Percentiles rank a stretch among this genome's conserved stretches.
Conservation (phyloP, 2,113 vertebrate species). For the Dicerorhinus sumatrensis region DNA sequence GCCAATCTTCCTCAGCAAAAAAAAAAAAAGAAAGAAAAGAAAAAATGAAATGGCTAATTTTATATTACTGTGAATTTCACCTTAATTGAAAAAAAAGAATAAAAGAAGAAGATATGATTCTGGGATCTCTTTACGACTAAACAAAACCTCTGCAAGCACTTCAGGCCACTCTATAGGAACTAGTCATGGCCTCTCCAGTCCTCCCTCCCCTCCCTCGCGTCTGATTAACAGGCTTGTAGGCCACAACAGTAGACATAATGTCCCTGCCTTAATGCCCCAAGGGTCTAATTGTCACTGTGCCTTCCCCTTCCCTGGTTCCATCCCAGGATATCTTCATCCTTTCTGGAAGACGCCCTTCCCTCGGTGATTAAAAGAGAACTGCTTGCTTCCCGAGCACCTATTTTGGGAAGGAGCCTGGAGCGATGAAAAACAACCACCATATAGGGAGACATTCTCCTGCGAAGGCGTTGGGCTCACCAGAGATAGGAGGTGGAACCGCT, state of each 20-base stretch:
- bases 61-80: neutral
- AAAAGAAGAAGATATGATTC: neutral
- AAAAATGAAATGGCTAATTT: neutral
- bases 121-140: neutral
- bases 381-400: constrained; percentile 60
- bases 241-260: neutral
- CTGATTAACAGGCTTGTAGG: neutral
- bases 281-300: neutral
- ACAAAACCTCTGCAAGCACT: neutral
- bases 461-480: neutral
- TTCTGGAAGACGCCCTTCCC: constrained; percentile 66
- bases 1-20: too few relatives aligned
- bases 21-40: too few relatives aligned
- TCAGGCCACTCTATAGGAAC: neutral
- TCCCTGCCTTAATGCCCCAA: neutral
- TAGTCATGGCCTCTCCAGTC: neutral
- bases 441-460: neutral
- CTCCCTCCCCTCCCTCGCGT: fast-evolving
- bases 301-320: constrained; percentile 14
- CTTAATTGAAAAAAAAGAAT: neutral
- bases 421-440: neutral
- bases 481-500: neutral
- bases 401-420: constrained; percentile 49
- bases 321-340: neutral
- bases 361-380: neutral